Evolutionary conservation across 1,140 invertebrate genomes (phyloP).

Genomic region (Drosophila melanogaster): DNA sequence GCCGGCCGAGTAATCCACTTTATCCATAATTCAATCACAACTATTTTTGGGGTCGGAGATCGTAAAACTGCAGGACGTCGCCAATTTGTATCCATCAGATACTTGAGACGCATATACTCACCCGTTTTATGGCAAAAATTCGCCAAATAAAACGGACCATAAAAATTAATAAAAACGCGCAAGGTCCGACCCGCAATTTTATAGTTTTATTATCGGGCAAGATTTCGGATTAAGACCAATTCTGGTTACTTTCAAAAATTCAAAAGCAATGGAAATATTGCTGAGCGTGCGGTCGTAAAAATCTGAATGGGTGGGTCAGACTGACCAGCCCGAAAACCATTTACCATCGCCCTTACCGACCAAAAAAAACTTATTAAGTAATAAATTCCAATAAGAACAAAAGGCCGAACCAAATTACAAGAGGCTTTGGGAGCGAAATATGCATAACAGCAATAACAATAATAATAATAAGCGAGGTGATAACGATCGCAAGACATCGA

Average conservation of each 20-base stretch:
- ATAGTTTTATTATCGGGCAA: conserved; percentile 76
- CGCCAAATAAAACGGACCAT: conserved; percentile 62
- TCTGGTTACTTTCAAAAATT: conserved; percentile 58
- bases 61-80: conserved; percentile 66
- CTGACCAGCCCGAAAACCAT: conserved; percentile 43
- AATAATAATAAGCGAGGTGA: conserved; percentile 73
- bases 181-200: conserved; percentile 40
- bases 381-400: conserved; percentile 82
- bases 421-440: conserved; percentile 25
- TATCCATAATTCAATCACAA: conserved; percentile 83
- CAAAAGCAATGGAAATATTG: conserved; percentile 59
- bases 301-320: conserved; percentile 6
- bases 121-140: conserved; percentile 70
- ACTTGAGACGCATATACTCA: conserved; percentile 40
- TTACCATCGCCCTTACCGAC: conserved; percentile 5
- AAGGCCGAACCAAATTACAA: conserved; percentile 42
- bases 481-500: conserved; percentile 81
- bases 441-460: conserved; percentile 68
- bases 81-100: conserved; percentile 62
- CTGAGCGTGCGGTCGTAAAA: conserved; percentile 76
- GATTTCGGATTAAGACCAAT: conserved; percentile 33
- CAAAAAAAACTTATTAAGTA: conserved; percentile 73
- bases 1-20: conserved; percentile 65
- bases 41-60: conserved; percentile 48
- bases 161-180: conserved; percentile 78